Evolutionary conservation across 2,113 vertebrate genomes (phyloP).

Genomic region (Tamias sibiricus): DNA sequence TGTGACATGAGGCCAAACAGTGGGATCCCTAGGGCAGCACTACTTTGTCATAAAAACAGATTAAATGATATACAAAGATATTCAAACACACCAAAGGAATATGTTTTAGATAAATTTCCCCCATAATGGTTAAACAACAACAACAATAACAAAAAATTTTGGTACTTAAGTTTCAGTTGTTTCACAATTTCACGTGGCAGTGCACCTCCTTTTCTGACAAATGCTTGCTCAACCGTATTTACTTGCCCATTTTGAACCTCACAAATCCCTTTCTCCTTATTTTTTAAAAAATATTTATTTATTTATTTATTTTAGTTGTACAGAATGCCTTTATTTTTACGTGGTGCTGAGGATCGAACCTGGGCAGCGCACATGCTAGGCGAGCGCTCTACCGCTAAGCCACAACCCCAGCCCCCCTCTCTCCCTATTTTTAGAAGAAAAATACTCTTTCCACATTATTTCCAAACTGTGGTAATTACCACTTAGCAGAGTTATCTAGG

Average conservation of each 20-base stretch:
- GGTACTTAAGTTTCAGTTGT: constrained; percentile 42
- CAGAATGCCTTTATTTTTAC: no score
- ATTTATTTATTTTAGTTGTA: no score
- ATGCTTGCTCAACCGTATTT: constrained; percentile 42
- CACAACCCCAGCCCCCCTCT: no score
- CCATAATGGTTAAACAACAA: constrained; percentile 1
- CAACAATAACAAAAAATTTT: not conserved
- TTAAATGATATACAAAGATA: constrained; percentile 35
- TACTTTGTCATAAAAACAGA: not conserved
- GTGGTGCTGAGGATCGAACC: no score
- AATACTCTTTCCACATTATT: constrained; percentile 59
- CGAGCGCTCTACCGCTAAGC: no score
- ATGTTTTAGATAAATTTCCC: constrained; percentile 31
- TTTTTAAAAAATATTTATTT: no score
- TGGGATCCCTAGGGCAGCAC: not conserved
- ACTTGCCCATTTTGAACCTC: constrained; percentile 56
- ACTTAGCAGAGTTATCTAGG: constrained; percentile 43
- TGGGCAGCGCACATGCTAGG: no score
- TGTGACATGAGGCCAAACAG: not conserved
- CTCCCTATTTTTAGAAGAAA: constrained; percentile 59
- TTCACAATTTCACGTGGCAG: constrained; percentile 35
- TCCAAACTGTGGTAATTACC: constrained; percentile 61
- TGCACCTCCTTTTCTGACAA: constrained; percentile 57
- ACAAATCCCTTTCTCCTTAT: constrained; percentile 66
- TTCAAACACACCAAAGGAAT: not conserved